Conservation (phyloP, 2,888 invertebrate genomes). For the Trachelus troglodyta region DNA sequence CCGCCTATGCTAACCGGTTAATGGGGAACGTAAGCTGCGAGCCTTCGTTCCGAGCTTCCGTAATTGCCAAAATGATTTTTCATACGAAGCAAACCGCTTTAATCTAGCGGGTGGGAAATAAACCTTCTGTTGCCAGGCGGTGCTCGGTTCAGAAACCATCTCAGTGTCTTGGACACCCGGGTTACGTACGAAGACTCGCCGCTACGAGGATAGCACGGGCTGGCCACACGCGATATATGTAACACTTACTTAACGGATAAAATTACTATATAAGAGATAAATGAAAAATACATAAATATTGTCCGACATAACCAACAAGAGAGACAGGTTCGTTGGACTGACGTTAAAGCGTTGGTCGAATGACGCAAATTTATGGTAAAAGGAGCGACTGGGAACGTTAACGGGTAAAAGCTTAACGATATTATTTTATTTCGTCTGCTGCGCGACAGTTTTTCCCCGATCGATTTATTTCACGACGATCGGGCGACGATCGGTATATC, state of each 20-base stretch:
- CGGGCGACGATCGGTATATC: not conserved
- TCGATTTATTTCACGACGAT: not conserved
- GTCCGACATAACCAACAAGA: constrained; percentile 44
- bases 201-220: constrained; percentile 60
- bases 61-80: not conserved
- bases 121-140: not conserved
- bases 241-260: constrained; percentile 61
- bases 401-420: not conserved
- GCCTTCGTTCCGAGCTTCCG: not conserved
- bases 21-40: constrained; percentile 13
- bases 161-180: not conserved
- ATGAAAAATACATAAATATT: constrained; percentile 43
- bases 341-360: constrained; percentile 62
- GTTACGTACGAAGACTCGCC: not conserved
- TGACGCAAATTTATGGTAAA: constrained; percentile 57
- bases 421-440: constrained; percentile 23
- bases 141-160: not conserved
- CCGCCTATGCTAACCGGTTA: constrained; percentile 63
- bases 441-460: constrained; percentile 26
- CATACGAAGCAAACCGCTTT: not conserved
- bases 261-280: constrained; percentile 51
- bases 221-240: constrained; percentile 63
- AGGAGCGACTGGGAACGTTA: constrained; percentile 56
- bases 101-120: not conserved
- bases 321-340: constrained; percentile 58